Conservation (phyloP, 1,140 invertebrate species). For the Diachasma alloeum region DNA sequence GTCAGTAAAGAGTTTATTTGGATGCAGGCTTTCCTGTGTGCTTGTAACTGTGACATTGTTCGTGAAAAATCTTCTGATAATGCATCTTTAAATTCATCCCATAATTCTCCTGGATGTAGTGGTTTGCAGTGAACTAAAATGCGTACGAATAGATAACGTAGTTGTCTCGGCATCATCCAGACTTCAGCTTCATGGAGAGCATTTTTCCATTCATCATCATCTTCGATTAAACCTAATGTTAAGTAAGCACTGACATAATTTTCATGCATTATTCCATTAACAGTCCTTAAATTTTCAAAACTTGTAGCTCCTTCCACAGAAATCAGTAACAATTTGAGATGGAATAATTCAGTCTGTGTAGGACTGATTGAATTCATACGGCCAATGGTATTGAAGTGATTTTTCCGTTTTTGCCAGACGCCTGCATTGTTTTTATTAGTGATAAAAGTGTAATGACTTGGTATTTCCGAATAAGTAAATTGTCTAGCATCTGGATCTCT, state of each 20-base stretch:
- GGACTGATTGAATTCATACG: conserved; percentile 28
- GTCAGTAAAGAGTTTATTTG: background rate
- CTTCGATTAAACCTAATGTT: too few species aligned
- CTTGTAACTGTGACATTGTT: background rate
- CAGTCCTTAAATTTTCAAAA: too few species aligned
- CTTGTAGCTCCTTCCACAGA: too few species aligned
- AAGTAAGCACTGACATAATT: too few species aligned
- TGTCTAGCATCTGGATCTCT: background rate
- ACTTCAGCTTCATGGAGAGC: too few species aligned
- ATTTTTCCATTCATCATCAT: too few species aligned
- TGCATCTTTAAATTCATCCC: conserved; percentile 23
- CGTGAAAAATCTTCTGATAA: conserved; percentile 20
- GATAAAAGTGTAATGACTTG: background rate
- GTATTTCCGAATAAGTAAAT: too few species aligned
- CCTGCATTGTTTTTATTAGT: background rate
- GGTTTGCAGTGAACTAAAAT: conserved; percentile 13
- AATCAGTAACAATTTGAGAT: too few species aligned
- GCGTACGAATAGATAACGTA: too few species aligned
- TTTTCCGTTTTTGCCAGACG: background rate
- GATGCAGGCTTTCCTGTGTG: background rate
- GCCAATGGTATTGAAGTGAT: conserved; percentile 6
- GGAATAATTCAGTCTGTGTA: too few species aligned
- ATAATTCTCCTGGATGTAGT: background rate
- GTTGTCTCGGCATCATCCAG: too few species aligned
- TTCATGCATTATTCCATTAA: too few species aligned